Base-by-base conservation (phyloP, 1,140 invertebrate genomes). In the Eumeta japonica region DNA sequence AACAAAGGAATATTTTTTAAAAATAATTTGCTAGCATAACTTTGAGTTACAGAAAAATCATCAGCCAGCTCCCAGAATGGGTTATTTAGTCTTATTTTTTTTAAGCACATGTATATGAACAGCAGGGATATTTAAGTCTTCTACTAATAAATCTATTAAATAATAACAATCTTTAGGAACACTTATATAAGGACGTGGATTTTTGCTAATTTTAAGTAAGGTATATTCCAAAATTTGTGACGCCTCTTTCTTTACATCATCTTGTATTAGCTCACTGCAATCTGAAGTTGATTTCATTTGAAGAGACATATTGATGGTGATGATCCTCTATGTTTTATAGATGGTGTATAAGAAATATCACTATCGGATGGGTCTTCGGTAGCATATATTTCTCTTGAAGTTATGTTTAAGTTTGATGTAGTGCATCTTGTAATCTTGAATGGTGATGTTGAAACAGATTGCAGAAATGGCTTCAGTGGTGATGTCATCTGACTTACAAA, bases 91-190 rank as follows among this genome's bases (percentile, higher is more conserved):
- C 33, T 18, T 19, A 35, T 35, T 35, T 35, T 35, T 19, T 16
- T 35, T 35, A 35, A 19, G 14, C 33, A 35, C 16, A 35, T 19
- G 17, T 34, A 34, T 37, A 28, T 34, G 36, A 7, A 39, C 36
- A 28, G 27, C 7, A 15, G 38, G 46, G 20, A 51, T 39, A 38
- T 42, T 41, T 43, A 20, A 28, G 3, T 35, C 0, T 39, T 46
- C 16, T 41, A 39, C 17, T 30, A 43, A 39, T 27, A 37, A 41
- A 30, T 51, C 4, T 17, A 45, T 43, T 35, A 51, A 43, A 13
- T 45, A 43, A 27, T 43, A 45, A 47, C 45, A 41, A 35, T 47
- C 30, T n/a, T n/a, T n/a, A n/a, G n/a, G n/a, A n/a, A n/a, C n/a
- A n/a, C n/a, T n/a, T n/a, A n/a, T n/a, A n/a, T 47, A 47, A 37